Base-by-base conservation (phyloP, 2,888 invertebrate genomes). In the Ophonus ardosiacus region DNA sequence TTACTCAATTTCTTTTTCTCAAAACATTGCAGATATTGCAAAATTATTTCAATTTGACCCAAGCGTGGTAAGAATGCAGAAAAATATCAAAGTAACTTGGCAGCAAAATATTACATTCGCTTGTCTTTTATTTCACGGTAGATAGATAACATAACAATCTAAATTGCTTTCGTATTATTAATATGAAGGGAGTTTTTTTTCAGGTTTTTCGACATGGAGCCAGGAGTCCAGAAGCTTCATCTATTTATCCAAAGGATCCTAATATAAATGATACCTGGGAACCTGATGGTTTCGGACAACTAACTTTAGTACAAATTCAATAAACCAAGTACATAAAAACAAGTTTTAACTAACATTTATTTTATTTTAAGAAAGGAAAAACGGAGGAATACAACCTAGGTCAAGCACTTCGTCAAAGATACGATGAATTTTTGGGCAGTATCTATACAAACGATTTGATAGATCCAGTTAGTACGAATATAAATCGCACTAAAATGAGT, bases 151-250 rank as follows among this genome's bases (percentile, higher is more conserved):
- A n/a, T n/a, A n/a, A n/a, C n/a, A n/a, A n/a, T n/a, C n/a, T n/a
- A n/a, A n/a, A n/a, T n/a, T n/a, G n/a, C n/a, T n/a, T n/a, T n/a
- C n/a, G n/a, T n/a, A n/a, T n/a, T n/a, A n/a, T n/a, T n/a, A n/a
- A n/a, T n/a, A n/a, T n/a, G n/a, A 40, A 40, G 40, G 7, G 7
- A 40, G 86, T 90, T 91, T 90, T 91, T n/a, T n/a, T n/a, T 81
- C 89, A 96, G 95, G 90, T 96, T 74, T 95, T 94, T 89, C 92
- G 96, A 68, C 96, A 97, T 92, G 96, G 96, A 21, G 94, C 95
- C 87, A 92, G 96, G 88, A 95, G 96, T 86, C 96, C 96, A 4
- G 93, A 94, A 78, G 6, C 1, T 6, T 1, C 15, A 15, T 76
- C 92, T 93, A 88, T 94, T 21, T 96, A 95, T 89, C 95, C 95